Percentiles rank a stretch among this genome's conserved stretches.
Evolutionary conservation across 2,888 invertebrate genomes (phyloP).

Genomic region (Mythimna lalbum): DNA sequence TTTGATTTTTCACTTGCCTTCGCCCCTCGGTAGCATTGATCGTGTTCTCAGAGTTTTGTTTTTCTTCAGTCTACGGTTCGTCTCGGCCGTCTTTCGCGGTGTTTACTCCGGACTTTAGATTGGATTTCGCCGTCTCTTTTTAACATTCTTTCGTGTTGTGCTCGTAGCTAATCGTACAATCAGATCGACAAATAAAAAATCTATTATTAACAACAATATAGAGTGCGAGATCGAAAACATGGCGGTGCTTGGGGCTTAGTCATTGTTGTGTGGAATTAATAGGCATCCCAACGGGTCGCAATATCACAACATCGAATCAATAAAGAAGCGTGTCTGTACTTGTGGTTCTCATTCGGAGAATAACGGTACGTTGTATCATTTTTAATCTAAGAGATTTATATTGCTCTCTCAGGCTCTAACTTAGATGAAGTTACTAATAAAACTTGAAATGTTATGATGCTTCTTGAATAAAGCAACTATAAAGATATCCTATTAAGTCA

Average conservation of each 20-base stretch:
- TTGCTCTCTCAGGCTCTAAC: conserved; percentile 62
- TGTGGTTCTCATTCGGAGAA: conserved; percentile 78
- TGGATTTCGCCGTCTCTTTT: conserved; percentile 80
- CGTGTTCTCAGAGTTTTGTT: conserved; percentile 83
- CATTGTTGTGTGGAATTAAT: conserved; percentile 85
- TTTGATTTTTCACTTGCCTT: conserved; percentile 82
- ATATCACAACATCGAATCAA: conserved; percentile 86
- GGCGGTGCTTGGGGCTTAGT: conserved; percentile 74
- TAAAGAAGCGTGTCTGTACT: conserved; percentile 77
- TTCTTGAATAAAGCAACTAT: conserved; percentile 46
- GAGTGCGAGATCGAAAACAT: conserved; percentile 81
- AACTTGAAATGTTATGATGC: conserved; percentile 53
- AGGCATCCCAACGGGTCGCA: conserved; percentile 79
- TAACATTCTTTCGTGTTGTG: conserved; percentile 73
- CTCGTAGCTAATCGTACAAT: conserved; percentile 77
- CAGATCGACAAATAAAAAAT: conserved; percentile 78
- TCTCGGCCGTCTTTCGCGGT: conserved; percentile 80
- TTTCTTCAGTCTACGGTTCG: conserved; percentile 87
- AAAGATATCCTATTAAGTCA: conserved; percentile 51
- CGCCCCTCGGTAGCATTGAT: conserved; percentile 79
- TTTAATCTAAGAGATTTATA: conserved; percentile 75
- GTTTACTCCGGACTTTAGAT: conserved; percentile 86
- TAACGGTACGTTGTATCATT: conserved; percentile 77
- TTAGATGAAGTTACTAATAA: conserved; percentile 54
- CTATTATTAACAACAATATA: conserved; percentile 84